These are phyloP conservation scores for Rostratula benghalensis DNA, from an alignment of 2,113 vertebrate species.

Conservation along the genomic window DNA sequence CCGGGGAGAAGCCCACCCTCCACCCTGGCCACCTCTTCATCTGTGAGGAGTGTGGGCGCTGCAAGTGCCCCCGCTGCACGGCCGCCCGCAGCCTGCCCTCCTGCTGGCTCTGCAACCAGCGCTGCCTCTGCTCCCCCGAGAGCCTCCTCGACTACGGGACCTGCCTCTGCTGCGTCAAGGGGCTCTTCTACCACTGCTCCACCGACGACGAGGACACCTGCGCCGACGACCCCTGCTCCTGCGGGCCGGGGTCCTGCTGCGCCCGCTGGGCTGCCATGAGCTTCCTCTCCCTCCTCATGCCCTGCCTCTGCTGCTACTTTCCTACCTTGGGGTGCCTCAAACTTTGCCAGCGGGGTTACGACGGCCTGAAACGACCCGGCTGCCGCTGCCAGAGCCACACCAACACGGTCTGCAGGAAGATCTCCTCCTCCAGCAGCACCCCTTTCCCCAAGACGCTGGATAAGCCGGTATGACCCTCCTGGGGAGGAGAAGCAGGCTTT, in stretches of 20 bases:
- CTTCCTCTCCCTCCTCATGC: slow-evolving; percentile 88
- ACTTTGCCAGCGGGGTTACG: slow-evolving; percentile 89
- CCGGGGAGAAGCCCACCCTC: slow-evolving; percentile 63
- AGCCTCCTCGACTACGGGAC: slow-evolving; percentile 91
- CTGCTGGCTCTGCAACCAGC: slow-evolving; percentile 93
- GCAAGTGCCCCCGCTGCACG: slow-evolving; percentile 90
- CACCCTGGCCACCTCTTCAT: slow-evolving; percentile 85
- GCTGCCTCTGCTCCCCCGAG: slow-evolving; percentile 93
- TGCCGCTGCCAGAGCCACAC: slow-evolving; percentile 95
- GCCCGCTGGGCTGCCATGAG: slow-evolving; percentile 93
- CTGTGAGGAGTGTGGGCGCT: slow-evolving; percentile 92
- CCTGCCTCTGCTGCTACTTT: slow-evolving; percentile 99
- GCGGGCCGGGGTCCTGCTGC: slow-evolving; percentile 82
- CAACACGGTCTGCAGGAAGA: slow-evolving; percentile 96
- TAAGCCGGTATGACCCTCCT: slow-evolving; percentile 90
- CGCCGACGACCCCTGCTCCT: slow-evolving; percentile 95
- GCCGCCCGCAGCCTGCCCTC: slow-evolving; percentile 88
- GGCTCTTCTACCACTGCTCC: slow-evolving; percentile 98
- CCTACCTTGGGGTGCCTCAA: slow-evolving; percentile 92
- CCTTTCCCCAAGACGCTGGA: slow-evolving; percentile 89
- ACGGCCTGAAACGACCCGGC: slow-evolving; percentile 88
- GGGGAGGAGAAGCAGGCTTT: slow-evolving; percentile 31
- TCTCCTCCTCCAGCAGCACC: slow-evolving; percentile 83
- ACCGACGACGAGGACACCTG: slow-evolving; percentile 96
- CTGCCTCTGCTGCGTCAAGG: slow-evolving; percentile 95